A percentile compares a stretch with the other conserved stretches of the same genome.
phyloP scores from a whole-genome alignment of 2,113 vertebrate genomes.

The Sphyrna mokarran region DNA sequence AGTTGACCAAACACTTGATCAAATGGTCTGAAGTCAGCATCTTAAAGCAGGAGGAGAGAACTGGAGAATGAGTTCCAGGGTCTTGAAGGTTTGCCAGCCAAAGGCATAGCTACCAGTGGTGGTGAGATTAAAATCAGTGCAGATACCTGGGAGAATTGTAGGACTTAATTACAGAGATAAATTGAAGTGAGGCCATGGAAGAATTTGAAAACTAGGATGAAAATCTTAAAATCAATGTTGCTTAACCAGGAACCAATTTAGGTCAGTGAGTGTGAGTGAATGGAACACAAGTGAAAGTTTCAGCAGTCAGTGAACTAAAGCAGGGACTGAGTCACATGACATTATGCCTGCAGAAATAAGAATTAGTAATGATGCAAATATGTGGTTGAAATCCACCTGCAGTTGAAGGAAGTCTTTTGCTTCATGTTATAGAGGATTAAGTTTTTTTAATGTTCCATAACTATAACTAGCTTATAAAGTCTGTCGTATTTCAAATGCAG shows the following conservation, averaged over 20 bases:
- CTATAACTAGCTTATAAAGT: neutral
- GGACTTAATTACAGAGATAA: neutral
- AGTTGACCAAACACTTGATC: neutral
- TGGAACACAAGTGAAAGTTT: neutral
- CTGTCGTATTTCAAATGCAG: neutral
- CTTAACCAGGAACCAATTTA: neutral
- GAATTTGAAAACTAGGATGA: neutral
- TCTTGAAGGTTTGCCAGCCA: neutral
- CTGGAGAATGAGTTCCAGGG: too few species aligned
- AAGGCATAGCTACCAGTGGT: neutral
- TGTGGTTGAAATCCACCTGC: neutral
- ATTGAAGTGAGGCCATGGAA: neutral
- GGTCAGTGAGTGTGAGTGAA: neutral
- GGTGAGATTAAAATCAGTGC: neutral
- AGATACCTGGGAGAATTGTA: neutral
- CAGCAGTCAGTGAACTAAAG: neutral
- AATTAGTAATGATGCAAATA: neutral
- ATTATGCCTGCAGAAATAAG: neutral
- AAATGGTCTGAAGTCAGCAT: neutral
- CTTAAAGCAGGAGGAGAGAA: neutral
- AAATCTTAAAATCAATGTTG: neutral
- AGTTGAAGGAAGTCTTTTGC: conserved; percentile 3
- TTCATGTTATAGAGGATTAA: neutral
- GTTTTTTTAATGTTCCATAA: neutral
- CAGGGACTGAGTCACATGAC: neutral